These are phyloP conservation scores for Cyanoderma ruficeps DNA, from an alignment of 2,113 vertebrate genomes.

Conservation along the genomic window DNA sequence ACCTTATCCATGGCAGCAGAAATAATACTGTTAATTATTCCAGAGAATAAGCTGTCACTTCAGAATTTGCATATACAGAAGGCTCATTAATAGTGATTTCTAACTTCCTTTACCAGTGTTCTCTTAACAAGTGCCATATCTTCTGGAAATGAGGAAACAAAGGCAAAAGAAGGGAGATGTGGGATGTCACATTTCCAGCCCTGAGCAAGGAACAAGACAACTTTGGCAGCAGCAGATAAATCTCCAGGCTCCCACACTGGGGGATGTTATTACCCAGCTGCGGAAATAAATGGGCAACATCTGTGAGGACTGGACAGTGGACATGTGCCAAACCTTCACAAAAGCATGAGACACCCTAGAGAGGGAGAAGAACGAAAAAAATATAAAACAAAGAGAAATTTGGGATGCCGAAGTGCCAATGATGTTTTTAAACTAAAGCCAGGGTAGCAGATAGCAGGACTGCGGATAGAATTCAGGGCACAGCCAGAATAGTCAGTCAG, in stretches of 20 bases:
- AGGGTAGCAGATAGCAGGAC: background rate
- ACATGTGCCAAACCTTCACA: background rate
- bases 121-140: background rate
- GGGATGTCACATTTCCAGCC: background rate
- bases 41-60: background rate
- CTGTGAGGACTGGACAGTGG: background rate
- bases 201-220: background rate
- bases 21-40: conserved; percentile 20
- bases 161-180: background rate
- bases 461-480: background rate
- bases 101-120: background rate
- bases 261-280: background rate
- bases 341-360: background rate
- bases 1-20: background rate
- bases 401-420: background rate
- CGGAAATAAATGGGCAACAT: background rate
- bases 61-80: conserved; percentile 16
- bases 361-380: background rate
- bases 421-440: background rate
- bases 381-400: background rate
- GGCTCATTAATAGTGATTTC: background rate
- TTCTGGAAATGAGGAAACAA: background rate
- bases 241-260: background rate
- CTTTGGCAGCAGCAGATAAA: background rate
- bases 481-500: background rate